These are phyloP conservation scores for Ephialtes manifestator DNA, from an alignment of 2,888 invertebrate genomes.

Conservation along the genomic window DNA sequence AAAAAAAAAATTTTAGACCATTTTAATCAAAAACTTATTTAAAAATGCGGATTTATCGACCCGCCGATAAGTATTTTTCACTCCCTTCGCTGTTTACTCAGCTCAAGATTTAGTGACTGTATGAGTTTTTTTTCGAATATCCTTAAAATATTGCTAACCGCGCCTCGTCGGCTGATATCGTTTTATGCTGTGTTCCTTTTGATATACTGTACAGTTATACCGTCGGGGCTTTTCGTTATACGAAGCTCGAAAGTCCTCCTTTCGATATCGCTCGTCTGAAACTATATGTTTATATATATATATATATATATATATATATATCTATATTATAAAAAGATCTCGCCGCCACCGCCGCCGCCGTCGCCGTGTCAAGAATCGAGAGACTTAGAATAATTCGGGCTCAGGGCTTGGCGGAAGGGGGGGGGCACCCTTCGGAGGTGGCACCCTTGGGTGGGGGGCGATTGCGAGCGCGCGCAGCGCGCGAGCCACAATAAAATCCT, in stretches of 20 bases:
- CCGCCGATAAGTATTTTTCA: too few species aligned
- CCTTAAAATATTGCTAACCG: neutral
- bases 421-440: too few species aligned
- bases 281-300: constrained; percentile 12
- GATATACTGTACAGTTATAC: constrained; percentile 9
- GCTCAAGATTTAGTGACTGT: neutral
- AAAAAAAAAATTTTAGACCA: neutral
- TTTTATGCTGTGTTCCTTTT: constrained; percentile 1
- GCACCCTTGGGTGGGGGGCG: too few species aligned
- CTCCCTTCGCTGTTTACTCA: neutral
- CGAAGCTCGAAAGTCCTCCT: constrained; percentile 28
- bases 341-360: too few species aligned
- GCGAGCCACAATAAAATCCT: too few species aligned
- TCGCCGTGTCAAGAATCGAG: too few species aligned
- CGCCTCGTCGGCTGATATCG: neutral
- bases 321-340: too few species aligned
- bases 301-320: too few species aligned
- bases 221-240: constrained; percentile 11
- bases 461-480: too few species aligned
- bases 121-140: neutral
- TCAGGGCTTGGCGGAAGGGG: too few species aligned
- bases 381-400: too few species aligned
- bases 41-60: neutral
- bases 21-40: neutral
- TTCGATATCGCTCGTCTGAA: constrained; percentile 24